A percentile compares a stretch with the other conserved stretches of the same genome.
Evolutionary conservation across 2,888 invertebrate species (phyloP).

Genomic region (Plagodis dolabraria): DNA sequence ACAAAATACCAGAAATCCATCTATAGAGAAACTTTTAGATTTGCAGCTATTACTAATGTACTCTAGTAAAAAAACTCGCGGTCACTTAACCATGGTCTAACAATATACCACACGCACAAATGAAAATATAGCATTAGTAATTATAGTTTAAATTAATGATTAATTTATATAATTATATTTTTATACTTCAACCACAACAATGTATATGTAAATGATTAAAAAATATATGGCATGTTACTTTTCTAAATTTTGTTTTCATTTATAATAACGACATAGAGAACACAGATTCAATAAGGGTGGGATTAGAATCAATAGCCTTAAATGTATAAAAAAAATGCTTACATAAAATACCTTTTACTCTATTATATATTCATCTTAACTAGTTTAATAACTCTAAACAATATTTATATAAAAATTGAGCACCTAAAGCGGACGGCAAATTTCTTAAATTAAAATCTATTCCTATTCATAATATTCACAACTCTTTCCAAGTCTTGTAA

Average conservation of each 20-base stretch:
- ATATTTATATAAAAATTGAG: conserved; percentile 43
- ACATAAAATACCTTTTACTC: too few relatives aligned
- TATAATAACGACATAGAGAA: not conserved
- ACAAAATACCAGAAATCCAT: too few relatives aligned
- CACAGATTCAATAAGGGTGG: too few relatives aligned
- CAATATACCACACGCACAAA: conserved; percentile 55
- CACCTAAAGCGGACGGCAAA: conserved; percentile 54
- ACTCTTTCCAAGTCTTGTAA: conserved; percentile 32
- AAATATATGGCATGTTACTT: conserved; percentile 84
- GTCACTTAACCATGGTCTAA: conserved; percentile 4
- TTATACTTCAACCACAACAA: conserved; percentile 66
- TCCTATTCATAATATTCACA: conserved; percentile 22
- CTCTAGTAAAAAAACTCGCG: not conserved
- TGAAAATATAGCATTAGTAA: conserved; percentile 66
- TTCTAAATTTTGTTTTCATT: conserved; percentile 62
- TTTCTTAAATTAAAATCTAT: conserved; percentile 22
- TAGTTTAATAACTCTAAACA: too few relatives aligned
- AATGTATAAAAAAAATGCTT: too few relatives aligned
- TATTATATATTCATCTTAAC: too few relatives aligned
- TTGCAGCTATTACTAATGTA: not conserved
- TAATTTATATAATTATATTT: conserved; percentile 50
- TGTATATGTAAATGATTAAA: conserved; percentile 67
- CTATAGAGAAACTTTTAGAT: not conserved
- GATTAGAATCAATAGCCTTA: too few relatives aligned
- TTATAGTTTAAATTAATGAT: conserved; percentile 45